A percentile compares a stretch with the other conserved stretches of the same genome.
Conservation (phyloP, 2,113 vertebrate species). For the Psettodes erumei region DNA sequence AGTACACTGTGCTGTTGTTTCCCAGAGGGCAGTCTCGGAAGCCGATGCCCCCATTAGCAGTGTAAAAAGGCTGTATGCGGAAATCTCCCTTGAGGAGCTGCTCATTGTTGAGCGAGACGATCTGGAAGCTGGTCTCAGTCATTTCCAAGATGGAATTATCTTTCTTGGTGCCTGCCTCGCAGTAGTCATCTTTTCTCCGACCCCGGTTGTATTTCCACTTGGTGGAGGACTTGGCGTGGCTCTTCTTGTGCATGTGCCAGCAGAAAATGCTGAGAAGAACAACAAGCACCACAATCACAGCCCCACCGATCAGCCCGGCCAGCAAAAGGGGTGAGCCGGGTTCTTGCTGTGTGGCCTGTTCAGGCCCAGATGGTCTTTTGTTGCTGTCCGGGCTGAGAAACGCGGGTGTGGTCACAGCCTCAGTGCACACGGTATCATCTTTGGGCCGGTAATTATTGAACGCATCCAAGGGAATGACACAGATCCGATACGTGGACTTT, state of each 20-base stretch:
- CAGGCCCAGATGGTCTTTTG: constrained; percentile 86
- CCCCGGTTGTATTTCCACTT: constrained; percentile 96
- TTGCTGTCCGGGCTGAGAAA: constrained; percentile 86
- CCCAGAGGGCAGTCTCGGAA: constrained; percentile 92
- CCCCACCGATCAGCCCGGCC: constrained; percentile 91
- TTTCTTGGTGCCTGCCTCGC: constrained; percentile 95
- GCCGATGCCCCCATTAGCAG: constrained; percentile 92
- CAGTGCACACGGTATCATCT: constrained; percentile 89
- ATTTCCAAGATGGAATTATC: constrained; percentile 98
- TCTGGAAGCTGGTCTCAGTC: constrained; percentile 97
- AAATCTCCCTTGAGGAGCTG: constrained; percentile 98
- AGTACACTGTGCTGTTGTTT: constrained; percentile 93
- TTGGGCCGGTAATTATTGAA: constrained; percentile 88
- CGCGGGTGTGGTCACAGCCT: constrained; percentile 88
- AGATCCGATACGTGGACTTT: constrained; percentile 91
- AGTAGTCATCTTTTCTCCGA: constrained; percentile 95
- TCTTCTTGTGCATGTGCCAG: constrained; percentile 95
- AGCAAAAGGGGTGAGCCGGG: constrained; percentile 90
- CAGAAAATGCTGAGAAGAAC: constrained; percentile 91
- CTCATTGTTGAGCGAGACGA: constrained; percentile 97
- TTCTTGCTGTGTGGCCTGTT: constrained; percentile 89
- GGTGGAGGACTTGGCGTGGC: constrained; percentile 84
- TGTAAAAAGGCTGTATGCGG: constrained; percentile 95
- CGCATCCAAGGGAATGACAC: constrained; percentile 90
- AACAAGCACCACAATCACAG: constrained; percentile 89